Base-by-base conservation (phyloP, 1,140 invertebrate species). In the Drosophila sucinea region DNA sequence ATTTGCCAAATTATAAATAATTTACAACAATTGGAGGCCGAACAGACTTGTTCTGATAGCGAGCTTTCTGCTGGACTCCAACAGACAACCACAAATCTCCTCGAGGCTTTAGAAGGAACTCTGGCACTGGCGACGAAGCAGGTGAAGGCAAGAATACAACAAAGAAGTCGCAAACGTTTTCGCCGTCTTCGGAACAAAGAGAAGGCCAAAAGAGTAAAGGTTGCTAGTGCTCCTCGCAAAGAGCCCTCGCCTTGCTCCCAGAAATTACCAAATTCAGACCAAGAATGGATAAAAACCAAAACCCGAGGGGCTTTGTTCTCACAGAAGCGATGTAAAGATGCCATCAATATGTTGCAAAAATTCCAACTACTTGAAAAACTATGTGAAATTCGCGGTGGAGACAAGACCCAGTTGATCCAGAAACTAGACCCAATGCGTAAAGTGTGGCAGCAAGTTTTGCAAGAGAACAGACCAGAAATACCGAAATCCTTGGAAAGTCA, bases 321-420 rank as follows among this genome's bases (percentile, higher is more conserved):
- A 4, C 23, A 51, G 2, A 51, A 3, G 55, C 35, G 4, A 69
- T 77, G 0, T 70, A 60, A 29, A 84, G 78, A 11, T 57, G 60
- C 3, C 47, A 75, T 23, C 78, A 90, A 68, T 1, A 79, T 89
- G 44, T 44, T 91, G 17, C 32, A 70, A 2, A 80, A 67, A 1
- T 82, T 91, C 41, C 78, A 91, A 25, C 72, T 91, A 23, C 44
- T 91, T 5, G 79, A 87, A 27, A 70, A 60, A 23, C 55, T 91
- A 11, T 79, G 79, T 25, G 70, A 62, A 7, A 58, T 68, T 23
- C 78, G 90, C 0, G 75, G 82, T 1, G 79, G 81, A 30, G 55
- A 78, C 35, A 33, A 47, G 4, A 2, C 29, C 0, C 40, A 56
- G 2, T 47, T 91, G 4, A 58, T 4, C 2, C 47, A 66, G 2